Evolutionary conservation across 2,888 invertebrate genomes (phyloP), one percentile per base, ranked within the genome.

Genomic region (Lasioglossum marginatum): DNA sequence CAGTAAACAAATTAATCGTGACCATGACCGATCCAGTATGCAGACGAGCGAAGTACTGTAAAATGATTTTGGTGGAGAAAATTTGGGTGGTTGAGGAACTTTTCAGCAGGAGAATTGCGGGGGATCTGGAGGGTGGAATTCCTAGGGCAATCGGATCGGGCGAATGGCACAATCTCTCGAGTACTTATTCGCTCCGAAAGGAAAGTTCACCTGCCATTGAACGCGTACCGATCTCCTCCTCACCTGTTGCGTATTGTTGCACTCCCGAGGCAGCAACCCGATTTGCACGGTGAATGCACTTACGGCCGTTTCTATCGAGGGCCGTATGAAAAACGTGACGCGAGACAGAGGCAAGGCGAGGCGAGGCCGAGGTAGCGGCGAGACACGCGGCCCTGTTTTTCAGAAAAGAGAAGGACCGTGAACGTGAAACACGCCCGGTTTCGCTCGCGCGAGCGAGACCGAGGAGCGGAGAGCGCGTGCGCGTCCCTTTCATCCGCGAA

Each of bases 201-300:
- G 84, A 83, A 91, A 82, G 81, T 88, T 87, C 89, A 91, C 92
- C 89, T 90, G 88, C 88, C 83, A 88, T 87, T 86, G 86, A 89
- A 88, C 85, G 88, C 89, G 90, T 91, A 92, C 92, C 92, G 92
- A 91, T 91, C 89, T 92, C 89, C 88, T 90, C 87, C 83, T 92
- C 94, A 94, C 94, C 94, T 94, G 94, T 94, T 94, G 94, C 94
- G 92, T 94, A 91, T 94, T 94, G 94, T 94, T 94, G 94, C 93
- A 93, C 92, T 89, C 92, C 88, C 92, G 89, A 90, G 89, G 66
- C 66, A 66, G 89, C 91, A 92, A 91, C 92, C 92, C 93, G 94
- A 94, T 94, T 94, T 94, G 93, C 93, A 93, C 94, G 94, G 93
- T 94, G 93, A 94, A 94, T 94, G 94, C 93, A 92, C 92, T 93